phyloP scores from a whole-genome alignment of 2,797 vertebrate genomes.

The Labroides dimidiatus region DNA sequence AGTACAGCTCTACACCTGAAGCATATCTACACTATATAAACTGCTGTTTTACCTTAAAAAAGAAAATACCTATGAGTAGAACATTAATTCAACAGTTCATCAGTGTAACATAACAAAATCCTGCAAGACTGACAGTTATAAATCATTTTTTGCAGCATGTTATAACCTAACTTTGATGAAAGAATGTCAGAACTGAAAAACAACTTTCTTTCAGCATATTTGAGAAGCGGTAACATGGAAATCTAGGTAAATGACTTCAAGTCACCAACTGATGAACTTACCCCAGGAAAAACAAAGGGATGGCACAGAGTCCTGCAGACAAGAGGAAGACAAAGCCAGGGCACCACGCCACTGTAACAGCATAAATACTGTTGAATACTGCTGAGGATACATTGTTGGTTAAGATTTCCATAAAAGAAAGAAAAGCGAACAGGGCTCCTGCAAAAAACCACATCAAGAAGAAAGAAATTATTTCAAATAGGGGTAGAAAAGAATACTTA shows the following conservation, averaged over 20 bases:
- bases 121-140: too few species aligned
- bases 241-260: neutral
- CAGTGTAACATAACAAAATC: too few species aligned
- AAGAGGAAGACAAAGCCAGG: conserved; percentile 92
- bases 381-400: conserved; percentile 72
- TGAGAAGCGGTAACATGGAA: neutral
- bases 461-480: neutral
- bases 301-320: conserved; percentile 84
- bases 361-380: conserved; percentile 89
- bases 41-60: too few species aligned
- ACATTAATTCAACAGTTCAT: too few species aligned
- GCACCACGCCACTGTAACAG: conserved; percentile 89
- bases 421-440: conserved; percentile 94
- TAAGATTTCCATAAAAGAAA: conserved; percentile 91
- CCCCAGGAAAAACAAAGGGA: conserved; percentile 87
- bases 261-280: conserved; percentile 72
- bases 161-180: neutral
- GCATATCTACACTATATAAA: conserved; percentile 2
- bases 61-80: too few species aligned
- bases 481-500: neutral
- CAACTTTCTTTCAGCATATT: too few species aligned
- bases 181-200: too few species aligned
- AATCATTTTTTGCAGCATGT: too few species aligned
- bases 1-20: conserved; percentile 22
- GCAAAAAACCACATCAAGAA: conserved; percentile 38